Percentiles rank a stretch among this genome's conserved stretches.
Evolutionary conservation across 2,113 vertebrate genomes (phyloP).

Genomic region (Scatophagus argus): DNA sequence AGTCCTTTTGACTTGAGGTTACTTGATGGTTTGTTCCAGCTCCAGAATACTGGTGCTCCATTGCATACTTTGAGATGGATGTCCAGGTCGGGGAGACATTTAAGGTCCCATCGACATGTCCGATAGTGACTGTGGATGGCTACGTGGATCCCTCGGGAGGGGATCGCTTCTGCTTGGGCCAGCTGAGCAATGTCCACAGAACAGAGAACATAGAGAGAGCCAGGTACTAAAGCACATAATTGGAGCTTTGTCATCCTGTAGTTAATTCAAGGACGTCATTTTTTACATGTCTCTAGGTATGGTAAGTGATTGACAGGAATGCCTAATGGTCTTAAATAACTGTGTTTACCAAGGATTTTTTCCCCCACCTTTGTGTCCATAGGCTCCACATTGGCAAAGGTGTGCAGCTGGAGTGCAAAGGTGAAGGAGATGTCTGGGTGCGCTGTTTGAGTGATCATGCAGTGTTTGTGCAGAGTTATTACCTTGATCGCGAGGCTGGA

Average conservation of each 20-base stretch:
- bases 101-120: constrained; percentile 96
- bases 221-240: constrained; percentile 81
- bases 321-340: too few species aligned
- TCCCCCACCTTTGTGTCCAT: not conserved
- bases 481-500: constrained; percentile 95
- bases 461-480: constrained; percentile 98
- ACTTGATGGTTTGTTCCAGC: constrained; percentile 77
- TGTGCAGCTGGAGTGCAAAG: constrained; percentile 97
- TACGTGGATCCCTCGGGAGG: constrained; percentile 98
- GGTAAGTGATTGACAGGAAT: not conserved
- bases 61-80: constrained; percentile 99
- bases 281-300: not conserved
- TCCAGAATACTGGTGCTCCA: constrained; percentile 99
- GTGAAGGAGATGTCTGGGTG: constrained; percentile 98
- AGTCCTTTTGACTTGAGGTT: not conserved
- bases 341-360: not conserved
- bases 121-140: constrained; percentile 96
- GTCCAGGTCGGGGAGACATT: constrained; percentile 98
- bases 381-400: constrained; percentile 99
- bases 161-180: constrained; percentile 96
- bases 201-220: constrained; percentile 98
- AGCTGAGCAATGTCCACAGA: constrained; percentile 97
- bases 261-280: not conserved
- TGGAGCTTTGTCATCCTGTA: not conserved
- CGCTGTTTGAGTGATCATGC: constrained; percentile 97